Evolutionary conservation across 1,140 invertebrate species (phyloP).

Genomic region (Chironomus striatipennis): DNA sequence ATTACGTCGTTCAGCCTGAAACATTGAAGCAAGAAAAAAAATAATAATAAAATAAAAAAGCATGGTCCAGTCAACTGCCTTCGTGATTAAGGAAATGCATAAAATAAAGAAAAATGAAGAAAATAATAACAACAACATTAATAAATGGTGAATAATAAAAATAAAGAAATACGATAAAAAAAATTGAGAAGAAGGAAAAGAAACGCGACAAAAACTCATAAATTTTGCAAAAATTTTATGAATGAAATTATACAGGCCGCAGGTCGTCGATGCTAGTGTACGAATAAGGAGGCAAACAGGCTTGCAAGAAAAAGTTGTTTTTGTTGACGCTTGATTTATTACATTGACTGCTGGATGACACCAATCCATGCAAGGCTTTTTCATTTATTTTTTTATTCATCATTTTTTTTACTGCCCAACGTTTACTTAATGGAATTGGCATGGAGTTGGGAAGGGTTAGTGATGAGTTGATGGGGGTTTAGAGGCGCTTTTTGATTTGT

Average conservation of each 20-base stretch:
- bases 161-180: background rate
- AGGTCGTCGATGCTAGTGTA: background rate
- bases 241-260: background rate
- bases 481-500: background rate
- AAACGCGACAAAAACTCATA: background rate
- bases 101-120: background rate
- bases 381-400: background rate
- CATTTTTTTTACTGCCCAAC: no score
- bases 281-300: background rate
- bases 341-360: background rate
- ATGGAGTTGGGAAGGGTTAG: no score
- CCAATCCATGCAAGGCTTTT: background rate
- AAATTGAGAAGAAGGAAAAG: background rate
- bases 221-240: background rate
- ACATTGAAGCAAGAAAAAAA: background rate
- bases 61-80: background rate
- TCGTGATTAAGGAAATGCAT: background rate
- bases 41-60: no score
- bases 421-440: no score
- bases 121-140: background rate
- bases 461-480: no score
- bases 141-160: background rate
- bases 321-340: constrained; percentile 1
- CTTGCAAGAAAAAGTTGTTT: background rate
- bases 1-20: background rate